Evolutionary conservation across 2,113 vertebrate genomes (phyloP), one percentile per base, ranked within the genome.

Genomic region (Engraulis encrasicolus): DNA sequence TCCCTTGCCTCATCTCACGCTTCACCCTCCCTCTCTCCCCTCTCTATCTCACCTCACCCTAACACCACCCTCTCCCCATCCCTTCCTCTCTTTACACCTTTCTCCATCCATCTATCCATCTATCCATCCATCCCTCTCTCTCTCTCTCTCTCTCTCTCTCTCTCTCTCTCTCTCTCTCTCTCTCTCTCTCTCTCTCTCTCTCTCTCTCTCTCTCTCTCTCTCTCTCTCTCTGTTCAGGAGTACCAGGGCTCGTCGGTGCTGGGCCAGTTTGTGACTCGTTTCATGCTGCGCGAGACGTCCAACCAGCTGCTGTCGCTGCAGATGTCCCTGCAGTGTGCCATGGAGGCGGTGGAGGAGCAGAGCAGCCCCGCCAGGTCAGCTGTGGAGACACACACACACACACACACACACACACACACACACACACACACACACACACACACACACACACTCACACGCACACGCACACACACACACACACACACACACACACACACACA

Each of bases 211-310:
- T 74, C 66, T 71, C 27, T 14, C 23, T 11, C 23, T 14, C 66
- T 71, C 27, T 34, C 66, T 78, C 45, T 38, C 79, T 74, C 1
- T 37, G 61, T 0, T 0, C 92, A 99, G 98, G 96, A 97, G 78
- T 99, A 99, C 27, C 97, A 98, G 91, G 95, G 88, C 23, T 95
- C 98, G 86, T 97, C 97, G 0, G 97, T 97, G 87, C 92, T 97
- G 92, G 96, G 97, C 85, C 98, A 99, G 94, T 99, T 99, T 91
- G 96, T 99, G 90, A 99, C 97, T 0, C 96, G 98, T 1, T 99
- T 99, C 88, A 95, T 99, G 90, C 92, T 99, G 49, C 94, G 97
- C 84, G 98, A 99, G 91, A 99, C 97, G 0, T 95, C 96, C 90
- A 96, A 94, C 89, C 98, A 99, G 94, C 93, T 99, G 36, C 95